These are phyloP conservation scores for Odontophorus gujanensis DNA, from an alignment of 2,113 vertebrate species.

Conservation along the genomic window DNA sequence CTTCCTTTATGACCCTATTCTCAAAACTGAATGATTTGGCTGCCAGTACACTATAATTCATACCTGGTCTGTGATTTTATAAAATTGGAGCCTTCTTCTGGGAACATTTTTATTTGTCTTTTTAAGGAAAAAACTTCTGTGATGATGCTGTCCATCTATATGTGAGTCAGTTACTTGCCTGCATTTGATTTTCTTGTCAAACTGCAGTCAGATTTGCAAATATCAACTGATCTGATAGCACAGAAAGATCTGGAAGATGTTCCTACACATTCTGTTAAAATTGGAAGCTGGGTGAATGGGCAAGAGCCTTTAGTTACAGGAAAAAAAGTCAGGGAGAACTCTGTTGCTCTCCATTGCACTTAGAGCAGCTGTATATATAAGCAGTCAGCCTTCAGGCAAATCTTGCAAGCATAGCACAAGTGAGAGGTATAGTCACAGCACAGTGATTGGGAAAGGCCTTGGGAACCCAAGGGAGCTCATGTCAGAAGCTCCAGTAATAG, in stretches of 20 bases:
- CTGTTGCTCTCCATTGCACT: background rate
- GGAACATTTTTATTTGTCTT: background rate
- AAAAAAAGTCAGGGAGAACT: background rate
- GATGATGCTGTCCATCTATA: background rate
- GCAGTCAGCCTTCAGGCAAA: background rate
- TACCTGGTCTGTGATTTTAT: conserved; percentile 18
- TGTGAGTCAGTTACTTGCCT: background rate
- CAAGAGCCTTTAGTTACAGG: background rate
- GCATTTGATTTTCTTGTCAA: background rate
- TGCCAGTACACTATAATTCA: background rate
- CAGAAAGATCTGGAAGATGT: background rate
- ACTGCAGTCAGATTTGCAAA: background rate
- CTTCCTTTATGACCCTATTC: background rate
- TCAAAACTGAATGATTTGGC: background rate
- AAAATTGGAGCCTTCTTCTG: background rate
- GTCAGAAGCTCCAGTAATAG: background rate
- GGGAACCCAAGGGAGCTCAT: background rate
- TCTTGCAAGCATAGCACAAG: background rate
- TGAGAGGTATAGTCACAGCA: background rate
- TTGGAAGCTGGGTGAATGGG: background rate
- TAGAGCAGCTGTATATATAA: background rate
- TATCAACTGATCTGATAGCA: background rate
- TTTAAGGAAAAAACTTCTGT: background rate
- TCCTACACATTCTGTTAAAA: background rate
- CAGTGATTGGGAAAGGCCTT: background rate